Conservation (phyloP, 2,113 vertebrate species). For the Zingel zingel region DNA sequence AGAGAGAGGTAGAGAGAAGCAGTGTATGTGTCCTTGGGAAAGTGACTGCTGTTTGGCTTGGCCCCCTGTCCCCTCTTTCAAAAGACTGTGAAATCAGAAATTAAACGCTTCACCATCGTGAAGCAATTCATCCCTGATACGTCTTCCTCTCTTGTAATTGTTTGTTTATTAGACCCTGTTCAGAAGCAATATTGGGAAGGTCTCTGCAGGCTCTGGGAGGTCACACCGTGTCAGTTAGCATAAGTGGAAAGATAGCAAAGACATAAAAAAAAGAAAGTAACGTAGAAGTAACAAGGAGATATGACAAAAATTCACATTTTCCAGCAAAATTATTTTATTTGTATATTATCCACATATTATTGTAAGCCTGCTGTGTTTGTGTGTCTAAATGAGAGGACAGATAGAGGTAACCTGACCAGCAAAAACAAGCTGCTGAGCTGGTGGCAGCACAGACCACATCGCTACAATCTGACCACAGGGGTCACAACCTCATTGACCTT, state of each 20-base stretch:
- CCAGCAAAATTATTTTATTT: background rate
- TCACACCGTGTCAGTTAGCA: conserved; percentile 55
- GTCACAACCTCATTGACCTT: conserved; percentile 61
- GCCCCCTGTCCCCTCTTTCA: conserved; percentile 70
- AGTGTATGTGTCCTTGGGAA: conserved; percentile 68
- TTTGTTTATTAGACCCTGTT: conserved; percentile 85
- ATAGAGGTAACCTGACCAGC: conserved; percentile 48
- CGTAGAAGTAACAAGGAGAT: background rate
- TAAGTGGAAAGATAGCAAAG: conserved; percentile 33
- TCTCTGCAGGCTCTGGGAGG: conserved; percentile 63
- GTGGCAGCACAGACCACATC: conserved; percentile 64
- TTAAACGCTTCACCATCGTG: conserved; percentile 79
- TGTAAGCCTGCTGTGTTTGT: conserved; percentile 38
- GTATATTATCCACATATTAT: background rate
- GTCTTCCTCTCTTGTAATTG: conserved; percentile 81
- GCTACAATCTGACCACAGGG: conserved; percentile 56
- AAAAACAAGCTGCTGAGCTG: conserved; percentile 54
- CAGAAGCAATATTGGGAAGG: conserved; percentile 77
- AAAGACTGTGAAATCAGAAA: conserved; percentile 85
- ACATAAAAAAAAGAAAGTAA: conserved; percentile 19
- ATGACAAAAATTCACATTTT: background rate
- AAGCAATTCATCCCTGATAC: conserved; percentile 78
- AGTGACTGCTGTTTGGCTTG: conserved; percentile 75
- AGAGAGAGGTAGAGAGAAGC: background rate
- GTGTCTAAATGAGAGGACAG: conserved; percentile 24